Percentiles rank a stretch among this genome's conserved stretches.
Evolutionary conservation across 2,797 vertebrate genomes (phyloP).

Genomic region (Sebastes cheni): DNA sequence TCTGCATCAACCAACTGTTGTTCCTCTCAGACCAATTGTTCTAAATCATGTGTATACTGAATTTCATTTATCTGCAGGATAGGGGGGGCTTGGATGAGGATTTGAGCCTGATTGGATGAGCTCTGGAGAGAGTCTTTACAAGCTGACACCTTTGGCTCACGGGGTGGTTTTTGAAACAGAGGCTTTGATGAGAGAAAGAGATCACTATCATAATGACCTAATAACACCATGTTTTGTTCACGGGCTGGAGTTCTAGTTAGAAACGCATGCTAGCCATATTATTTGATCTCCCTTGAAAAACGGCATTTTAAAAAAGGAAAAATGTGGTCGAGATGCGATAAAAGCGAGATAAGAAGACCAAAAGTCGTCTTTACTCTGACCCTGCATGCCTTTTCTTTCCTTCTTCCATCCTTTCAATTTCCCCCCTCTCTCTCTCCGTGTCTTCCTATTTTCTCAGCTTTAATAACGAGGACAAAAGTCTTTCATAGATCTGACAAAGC

Average conservation of each 20-base stretch:
- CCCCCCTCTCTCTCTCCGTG: not conserved
- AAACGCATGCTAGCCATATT: conserved; percentile 51
- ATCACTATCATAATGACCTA: conserved; percentile 66
- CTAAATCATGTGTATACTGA: conserved; percentile 58
- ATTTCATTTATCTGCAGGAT: conserved; percentile 54
- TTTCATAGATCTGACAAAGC: conserved; percentile 25
- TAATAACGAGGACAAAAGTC: conserved; percentile 28
- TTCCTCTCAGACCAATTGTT: conserved; percentile 72
- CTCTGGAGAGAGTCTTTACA: conserved; percentile 64
- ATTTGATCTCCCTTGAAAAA: conserved; percentile 66
- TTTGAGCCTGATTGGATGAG: conserved; percentile 64
- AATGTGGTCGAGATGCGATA: conserved; percentile 37
- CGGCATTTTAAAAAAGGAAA: not conserved
- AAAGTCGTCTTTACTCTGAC: conserved; percentile 47
- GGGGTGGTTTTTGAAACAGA: conserved; percentile 60
- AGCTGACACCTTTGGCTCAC: conserved; percentile 77
- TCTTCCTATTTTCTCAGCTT: conserved; percentile 21
- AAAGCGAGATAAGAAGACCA: conserved; percentile 46
- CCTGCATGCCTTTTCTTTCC: conserved; percentile 30
- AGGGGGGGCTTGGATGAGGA: conserved; percentile 55
- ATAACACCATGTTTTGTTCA: conserved; percentile 34
- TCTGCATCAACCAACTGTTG: conserved; percentile 81
- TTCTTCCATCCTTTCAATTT: conserved; percentile 27
- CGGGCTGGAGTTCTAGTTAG: conserved; percentile 35
- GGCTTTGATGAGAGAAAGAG: conserved; percentile 63